Evolutionary conservation across 2,797 vertebrate genomes (phyloP).

Genomic region (Sus cebifrons): DNA sequence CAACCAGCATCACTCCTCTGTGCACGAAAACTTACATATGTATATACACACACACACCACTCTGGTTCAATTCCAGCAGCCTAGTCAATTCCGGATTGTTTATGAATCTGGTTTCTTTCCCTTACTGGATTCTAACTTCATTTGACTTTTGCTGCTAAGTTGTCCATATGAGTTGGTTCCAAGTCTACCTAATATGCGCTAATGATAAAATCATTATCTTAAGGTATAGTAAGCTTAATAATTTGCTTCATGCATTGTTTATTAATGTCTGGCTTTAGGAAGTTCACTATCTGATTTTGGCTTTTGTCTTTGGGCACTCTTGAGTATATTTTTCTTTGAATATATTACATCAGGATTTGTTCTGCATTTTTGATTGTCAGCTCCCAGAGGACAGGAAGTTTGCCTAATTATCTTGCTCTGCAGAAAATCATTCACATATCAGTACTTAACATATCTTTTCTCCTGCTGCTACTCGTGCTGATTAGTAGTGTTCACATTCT

Average conservation of each 20-base stretch:
- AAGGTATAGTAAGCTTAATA: background rate
- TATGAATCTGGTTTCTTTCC: background rate
- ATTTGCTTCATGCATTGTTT: background rate
- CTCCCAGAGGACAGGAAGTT: background rate
- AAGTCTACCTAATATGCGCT: background rate
- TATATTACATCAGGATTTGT: background rate
- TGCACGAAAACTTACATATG: background rate
- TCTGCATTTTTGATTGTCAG: slow-evolving; percentile 29
- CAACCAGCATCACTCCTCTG: background rate
- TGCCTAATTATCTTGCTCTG: background rate
- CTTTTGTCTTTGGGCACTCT: background rate
- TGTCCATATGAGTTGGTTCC: background rate
- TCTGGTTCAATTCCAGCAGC: background rate
- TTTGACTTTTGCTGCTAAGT: background rate
- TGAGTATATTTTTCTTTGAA: slow-evolving; percentile 3
- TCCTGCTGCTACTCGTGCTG: slow-evolving; percentile 49
- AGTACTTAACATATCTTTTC: slow-evolving; percentile 41
- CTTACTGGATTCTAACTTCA: background rate
- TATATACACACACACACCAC: background rate
- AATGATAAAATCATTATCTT: background rate
- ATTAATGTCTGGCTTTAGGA: background rate
- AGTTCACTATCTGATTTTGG: background rate
- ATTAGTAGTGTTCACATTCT: slow-evolving; percentile 59
- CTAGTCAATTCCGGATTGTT: background rate
- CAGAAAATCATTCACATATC: background rate